Conservation (phyloP, 2,113 vertebrate genomes). For the Capra hircus region DNA sequence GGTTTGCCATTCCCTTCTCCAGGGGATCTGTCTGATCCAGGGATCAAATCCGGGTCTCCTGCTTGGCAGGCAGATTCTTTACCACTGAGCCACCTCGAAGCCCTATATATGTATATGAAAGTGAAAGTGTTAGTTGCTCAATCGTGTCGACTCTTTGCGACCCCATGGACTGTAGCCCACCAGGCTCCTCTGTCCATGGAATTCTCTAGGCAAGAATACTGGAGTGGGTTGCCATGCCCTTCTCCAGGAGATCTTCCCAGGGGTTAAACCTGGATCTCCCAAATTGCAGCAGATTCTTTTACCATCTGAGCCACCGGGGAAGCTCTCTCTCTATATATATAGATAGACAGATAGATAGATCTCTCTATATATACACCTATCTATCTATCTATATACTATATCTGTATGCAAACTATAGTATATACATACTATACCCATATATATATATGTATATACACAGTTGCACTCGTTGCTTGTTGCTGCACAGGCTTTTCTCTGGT, state of each 20-base stretch:
- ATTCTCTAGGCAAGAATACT: not conserved
- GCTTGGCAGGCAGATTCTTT: not conserved
- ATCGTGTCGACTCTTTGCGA: fast-evolving
- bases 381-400: not conserved
- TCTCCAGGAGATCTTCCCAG: not conserved
- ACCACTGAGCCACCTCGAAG: not conserved
- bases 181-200: not conserved
- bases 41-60: not conserved
- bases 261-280: not conserved
- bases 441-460: not conserved
- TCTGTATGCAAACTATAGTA: not conserved
- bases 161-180: not conserved
- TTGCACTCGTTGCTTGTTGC: not conserved
- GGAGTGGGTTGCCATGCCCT: not conserved
- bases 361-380: not conserved
- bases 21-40: not conserved
- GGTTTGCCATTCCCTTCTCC: not conserved
- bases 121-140: not conserved
- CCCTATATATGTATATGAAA: not conserved
- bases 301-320: not conserved
- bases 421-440: not conserved
- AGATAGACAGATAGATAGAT: not conserved
- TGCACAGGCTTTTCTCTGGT: not conserved
- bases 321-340: not conserved
- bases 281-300: not conserved